Conservation (phyloP, 2,113 vertebrate genomes). For the Percopsis transmontana region DNA sequence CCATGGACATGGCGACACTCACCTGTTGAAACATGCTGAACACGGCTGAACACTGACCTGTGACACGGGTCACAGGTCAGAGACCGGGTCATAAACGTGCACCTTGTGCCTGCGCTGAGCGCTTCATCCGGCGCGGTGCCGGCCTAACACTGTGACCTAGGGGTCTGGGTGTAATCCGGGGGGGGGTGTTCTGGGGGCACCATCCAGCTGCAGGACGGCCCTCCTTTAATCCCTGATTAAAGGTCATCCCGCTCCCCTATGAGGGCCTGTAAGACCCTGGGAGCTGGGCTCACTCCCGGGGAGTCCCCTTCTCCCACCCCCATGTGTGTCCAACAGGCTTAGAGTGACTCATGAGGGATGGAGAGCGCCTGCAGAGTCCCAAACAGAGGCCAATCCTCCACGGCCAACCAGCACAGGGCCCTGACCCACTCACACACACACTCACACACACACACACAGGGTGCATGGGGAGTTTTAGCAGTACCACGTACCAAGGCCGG, state of each 20-base stretch:
- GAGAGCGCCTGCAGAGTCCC: constrained; percentile 69
- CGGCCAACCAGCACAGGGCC: constrained; percentile 19
- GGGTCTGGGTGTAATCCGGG: constrained; percentile 40
- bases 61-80: constrained; percentile 31
- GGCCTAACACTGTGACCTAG: constrained; percentile 61
- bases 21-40: no score
- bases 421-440: constrained; percentile 4
- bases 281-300: constrained; percentile 58
- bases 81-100: constrained; percentile 52
- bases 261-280: constrained; percentile 74
- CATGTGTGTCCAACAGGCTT: constrained; percentile 85
- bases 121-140: constrained; percentile 56
- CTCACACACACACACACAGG: constrained; percentile 48
- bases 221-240: constrained; percentile 78
- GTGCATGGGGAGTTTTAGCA: no score
- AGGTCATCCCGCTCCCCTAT: constrained; percentile 71
- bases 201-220: constrained; percentile 67
- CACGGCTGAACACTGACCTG: no score
- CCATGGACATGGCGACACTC: no score
- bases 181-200: constrained; percentile 35
- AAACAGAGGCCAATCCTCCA: constrained; percentile 68
- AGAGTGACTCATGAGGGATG: constrained; percentile 68
- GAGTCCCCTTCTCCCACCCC: constrained; percentile 57
- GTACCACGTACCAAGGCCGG: constrained; percentile 44
- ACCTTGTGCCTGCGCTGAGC: constrained; percentile 64